These are phyloP conservation scores for Drosophila ambigua DNA, from an alignment of 1,140 invertebrate genomes.

Conservation along the genomic window DNA sequence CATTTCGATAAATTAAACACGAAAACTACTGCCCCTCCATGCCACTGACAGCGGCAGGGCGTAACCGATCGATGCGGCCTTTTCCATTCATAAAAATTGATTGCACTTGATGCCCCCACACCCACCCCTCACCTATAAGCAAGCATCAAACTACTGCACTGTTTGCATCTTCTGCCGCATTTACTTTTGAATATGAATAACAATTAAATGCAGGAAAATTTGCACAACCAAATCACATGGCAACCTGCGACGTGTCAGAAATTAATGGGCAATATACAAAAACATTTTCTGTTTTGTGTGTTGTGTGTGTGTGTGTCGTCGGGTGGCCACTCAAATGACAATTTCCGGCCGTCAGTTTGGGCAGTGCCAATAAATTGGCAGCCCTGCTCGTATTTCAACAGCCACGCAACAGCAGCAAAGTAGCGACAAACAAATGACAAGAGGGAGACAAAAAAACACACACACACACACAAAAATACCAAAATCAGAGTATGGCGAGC, in stretches of 20 bases:
- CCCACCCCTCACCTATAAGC: neutral
- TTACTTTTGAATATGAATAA: neutral
- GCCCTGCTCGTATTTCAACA: conserved; percentile 77
- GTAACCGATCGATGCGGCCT: conserved; percentile 54
- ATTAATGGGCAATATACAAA: conserved; percentile 65
- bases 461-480: conserved; percentile 6
- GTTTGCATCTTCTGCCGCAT: too few species aligned
- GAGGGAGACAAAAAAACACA: conserved; percentile 11
- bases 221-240: neutral
- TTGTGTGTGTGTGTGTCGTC: neutral
- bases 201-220: too few species aligned
- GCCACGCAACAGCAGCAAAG: conserved; percentile 37
- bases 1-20: conserved; percentile 80
- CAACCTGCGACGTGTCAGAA: conserved; percentile 71
- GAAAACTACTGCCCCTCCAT: conserved; percentile 2
- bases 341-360: conserved; percentile 75
- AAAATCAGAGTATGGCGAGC: conserved; percentile 28
- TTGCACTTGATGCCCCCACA: conserved; percentile 62
- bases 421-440: conserved; percentile 3
- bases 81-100: conserved; percentile 80
- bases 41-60: conserved; percentile 53
- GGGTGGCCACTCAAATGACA: conserved; percentile 68
- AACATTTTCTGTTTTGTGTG: conserved; percentile 30
- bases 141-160: too few species aligned
- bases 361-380: conserved; percentile 77